These are phyloP conservation scores for Percopsis transmontana DNA, from an alignment of 2,113 vertebrate species.

Conservation along the genomic window DNA sequence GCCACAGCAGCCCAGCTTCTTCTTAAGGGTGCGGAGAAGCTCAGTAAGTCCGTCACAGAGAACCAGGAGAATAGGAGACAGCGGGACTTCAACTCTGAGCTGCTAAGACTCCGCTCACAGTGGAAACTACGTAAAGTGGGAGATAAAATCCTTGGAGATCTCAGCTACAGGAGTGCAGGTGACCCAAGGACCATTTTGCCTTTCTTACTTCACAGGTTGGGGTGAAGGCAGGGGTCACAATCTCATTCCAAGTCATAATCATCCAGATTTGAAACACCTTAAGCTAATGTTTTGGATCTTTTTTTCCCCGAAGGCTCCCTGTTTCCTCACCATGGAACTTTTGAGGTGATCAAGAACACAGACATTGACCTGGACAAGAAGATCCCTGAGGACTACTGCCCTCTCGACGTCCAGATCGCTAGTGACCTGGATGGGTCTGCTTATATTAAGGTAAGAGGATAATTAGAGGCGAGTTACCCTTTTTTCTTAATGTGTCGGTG, in stretches of 20 bases:
- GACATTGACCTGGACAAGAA: constrained; percentile 98
- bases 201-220: no score
- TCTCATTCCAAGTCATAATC: neutral
- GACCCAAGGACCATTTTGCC: neutral
- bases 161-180: constrained; percentile 98
- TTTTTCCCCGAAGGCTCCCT: constrained; percentile 85
- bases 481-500: no score
- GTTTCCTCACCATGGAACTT: constrained; percentile 95
- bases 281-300: neutral
- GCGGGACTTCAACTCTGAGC: constrained; percentile 95
- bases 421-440: constrained; percentile 97
- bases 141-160: constrained; percentile 97
- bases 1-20: constrained; percentile 93
- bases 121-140: constrained; percentile 98
- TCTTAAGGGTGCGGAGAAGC: constrained; percentile 91
- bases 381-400: constrained; percentile 96
- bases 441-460: constrained; percentile 87
- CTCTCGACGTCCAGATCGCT: constrained; percentile 93
- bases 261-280: neutral
- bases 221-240: no score
- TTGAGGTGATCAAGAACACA: constrained; percentile 99
- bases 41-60: constrained; percentile 91
- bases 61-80: constrained; percentile 94
- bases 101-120: constrained; percentile 91
- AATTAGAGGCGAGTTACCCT: neutral